phyloP scores from a whole-genome alignment of 1,140 invertebrate species.

The Steinernema khuongi region DNA sequence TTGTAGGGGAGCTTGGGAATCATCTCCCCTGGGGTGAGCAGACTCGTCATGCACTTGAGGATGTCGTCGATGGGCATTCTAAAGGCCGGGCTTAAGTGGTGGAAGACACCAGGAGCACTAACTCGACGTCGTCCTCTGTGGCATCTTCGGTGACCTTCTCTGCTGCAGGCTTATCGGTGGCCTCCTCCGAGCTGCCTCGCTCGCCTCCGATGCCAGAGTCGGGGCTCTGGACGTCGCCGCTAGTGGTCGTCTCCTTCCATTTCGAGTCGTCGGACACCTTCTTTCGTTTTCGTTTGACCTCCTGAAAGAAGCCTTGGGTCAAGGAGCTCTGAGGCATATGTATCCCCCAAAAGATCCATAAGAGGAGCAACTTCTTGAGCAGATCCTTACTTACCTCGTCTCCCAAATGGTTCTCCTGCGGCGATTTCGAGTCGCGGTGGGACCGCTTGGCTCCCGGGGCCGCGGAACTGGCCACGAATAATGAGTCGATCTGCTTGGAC shows the following conservation, averaged over 20 bases:
- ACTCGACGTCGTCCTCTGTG: background rate
- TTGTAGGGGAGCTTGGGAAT: background rate
- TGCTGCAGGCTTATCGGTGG: too few relatives aligned
- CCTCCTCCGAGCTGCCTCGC: background rate
- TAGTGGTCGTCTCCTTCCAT: background rate
- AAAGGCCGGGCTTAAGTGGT: background rate
- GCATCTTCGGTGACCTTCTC: background rate
- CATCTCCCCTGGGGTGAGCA: background rate
- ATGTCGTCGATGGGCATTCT: background rate
- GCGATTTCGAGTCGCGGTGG: background rate
- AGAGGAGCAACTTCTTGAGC: too few relatives aligned
- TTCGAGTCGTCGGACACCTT: background rate
- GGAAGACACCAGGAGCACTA: background rate
- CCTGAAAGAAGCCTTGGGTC: too few relatives aligned
- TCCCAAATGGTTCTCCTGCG: background rate
- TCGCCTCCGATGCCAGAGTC: background rate
- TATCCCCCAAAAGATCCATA: too few relatives aligned
- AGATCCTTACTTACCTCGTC: background rate
- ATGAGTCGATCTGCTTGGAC: background rate
- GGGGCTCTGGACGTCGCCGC: background rate
- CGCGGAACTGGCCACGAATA: background rate
- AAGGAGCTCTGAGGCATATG: too few relatives aligned
- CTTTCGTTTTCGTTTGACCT: too few relatives aligned
- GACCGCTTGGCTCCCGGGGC: background rate
- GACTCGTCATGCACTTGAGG: background rate